Base-by-base conservation (phyloP, 35 echinoderm and acorn worm genomes). In the Heliocidaris erythrogramma region DNA sequence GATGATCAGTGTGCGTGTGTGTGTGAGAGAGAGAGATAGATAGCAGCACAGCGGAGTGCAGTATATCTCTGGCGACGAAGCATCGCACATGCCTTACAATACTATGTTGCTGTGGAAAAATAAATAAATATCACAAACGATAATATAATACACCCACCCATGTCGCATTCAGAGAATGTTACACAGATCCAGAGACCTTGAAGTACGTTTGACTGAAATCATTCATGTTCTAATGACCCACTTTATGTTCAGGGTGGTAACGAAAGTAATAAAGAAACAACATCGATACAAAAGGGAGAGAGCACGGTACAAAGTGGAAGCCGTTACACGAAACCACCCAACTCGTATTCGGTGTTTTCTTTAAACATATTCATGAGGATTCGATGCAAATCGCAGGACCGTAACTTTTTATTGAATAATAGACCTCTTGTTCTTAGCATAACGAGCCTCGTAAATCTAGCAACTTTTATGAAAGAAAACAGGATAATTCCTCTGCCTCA, bases 291-390 rank as follows among this genome's bases (percentile, higher is more conserved):
- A 78, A n/a, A 78, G 65, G 27, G 21, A 78, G 18, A 78, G 65
- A 78, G 31, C 4, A 9, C 31, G 30, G 47, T 32, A 32, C 3
- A 42, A 29, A 4, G 42, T 78, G 65, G 65, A 78, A 78, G n/a
- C 65, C 7, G 27, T 78, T 78, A 78, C 65, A 78, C n/a, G 65
- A 48, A 89, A 89, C 87, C 87, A 89, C 87, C 87, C 87, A 89
- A 47, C 31, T 89, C 31, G 87, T 7, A 42, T 42, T 42, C 35
- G 35, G 35, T 3, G 3, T 42, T 42, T 42, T 42, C 21, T 11
- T 9, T 87, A 89, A 16, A 32, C 87, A 48, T 31, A 32, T 89
- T n/a, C 65, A n/a, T n/a, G 65, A 21, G 27, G 65, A 78, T 24
- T 27, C 65, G n/a, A 78, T 78, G 5, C 14, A 78, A 78, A 78